These are phyloP conservation scores for Odontomyia ornata DNA, from an alignment of 2,888 invertebrate species.

Conservation along the genomic window DNA sequence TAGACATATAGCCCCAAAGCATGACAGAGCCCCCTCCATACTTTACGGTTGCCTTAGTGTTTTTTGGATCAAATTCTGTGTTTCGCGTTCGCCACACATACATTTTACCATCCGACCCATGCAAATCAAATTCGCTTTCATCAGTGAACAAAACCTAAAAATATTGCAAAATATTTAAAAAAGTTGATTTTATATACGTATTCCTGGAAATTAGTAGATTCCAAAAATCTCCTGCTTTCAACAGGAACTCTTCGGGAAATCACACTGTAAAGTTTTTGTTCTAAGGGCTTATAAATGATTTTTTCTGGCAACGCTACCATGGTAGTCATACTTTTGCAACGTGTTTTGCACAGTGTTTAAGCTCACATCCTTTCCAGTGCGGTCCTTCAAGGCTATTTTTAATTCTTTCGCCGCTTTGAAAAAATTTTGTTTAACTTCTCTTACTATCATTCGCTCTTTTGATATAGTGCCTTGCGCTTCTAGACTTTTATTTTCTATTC, in stretches of 20 bases:
- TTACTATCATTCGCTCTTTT: too few species aligned
- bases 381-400: not conserved
- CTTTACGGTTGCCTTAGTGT: not conserved
- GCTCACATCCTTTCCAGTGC: not conserved
- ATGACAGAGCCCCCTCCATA: constrained; percentile 2
- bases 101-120: constrained; percentile 5
- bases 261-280: not conserved
- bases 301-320: not conserved
- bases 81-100: not conserved
- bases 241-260: not conserved
- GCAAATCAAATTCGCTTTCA: too few species aligned
- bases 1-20: not conserved
- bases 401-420: constrained; percentile 10
- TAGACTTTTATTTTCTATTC: too few species aligned
- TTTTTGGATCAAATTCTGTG: constrained; percentile 6
- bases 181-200: not conserved
- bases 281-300: constrained; percentile 2
- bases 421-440: not conserved
- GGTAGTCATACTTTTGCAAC: not conserved
- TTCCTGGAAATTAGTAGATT: too few species aligned
- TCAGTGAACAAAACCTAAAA: too few species aligned
- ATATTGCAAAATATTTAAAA: not conserved
- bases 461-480: too few species aligned
- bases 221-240: not conserved
- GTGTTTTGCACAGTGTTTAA: constrained; percentile 2